Conservation (phyloP, 2,888 invertebrate species). For the Apotomis capreana region DNA sequence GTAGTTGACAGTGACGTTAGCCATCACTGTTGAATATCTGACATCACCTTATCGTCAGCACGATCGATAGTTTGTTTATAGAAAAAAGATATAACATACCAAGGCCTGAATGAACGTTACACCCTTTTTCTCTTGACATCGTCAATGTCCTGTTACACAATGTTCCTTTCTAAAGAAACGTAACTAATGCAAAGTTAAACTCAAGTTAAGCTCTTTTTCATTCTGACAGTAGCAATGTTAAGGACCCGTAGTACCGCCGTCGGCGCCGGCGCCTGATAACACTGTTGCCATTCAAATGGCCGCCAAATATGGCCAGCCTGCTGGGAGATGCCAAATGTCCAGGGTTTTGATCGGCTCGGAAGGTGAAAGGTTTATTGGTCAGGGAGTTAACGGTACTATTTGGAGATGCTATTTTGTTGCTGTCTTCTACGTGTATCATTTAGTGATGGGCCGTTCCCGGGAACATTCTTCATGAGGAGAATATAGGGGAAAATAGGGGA, state of each 20-base stretch:
- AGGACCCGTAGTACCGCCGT: conserved; percentile 39
- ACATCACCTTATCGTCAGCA: conserved; percentile 11
- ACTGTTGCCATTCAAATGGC: conserved; percentile 52
- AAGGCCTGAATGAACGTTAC: neutral
- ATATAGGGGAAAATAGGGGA: too few species aligned
- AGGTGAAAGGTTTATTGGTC: conserved; percentile 13
- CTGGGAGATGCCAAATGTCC: conserved; percentile 35
- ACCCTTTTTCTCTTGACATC: neutral
- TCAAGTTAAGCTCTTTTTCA: neutral
- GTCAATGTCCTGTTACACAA: neutral
- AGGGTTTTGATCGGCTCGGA: conserved; percentile 3
- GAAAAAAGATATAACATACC: neutral
- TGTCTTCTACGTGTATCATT: neutral
- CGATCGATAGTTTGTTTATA: neutral
- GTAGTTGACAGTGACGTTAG: neutral
- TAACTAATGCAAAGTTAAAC: neutral
- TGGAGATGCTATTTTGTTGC: neutral
- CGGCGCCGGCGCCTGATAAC: conserved; percentile 50
- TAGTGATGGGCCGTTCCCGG: too few species aligned
- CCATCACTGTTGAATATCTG: neutral
- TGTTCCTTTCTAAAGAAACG: neutral
- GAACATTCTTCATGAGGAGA: too few species aligned
- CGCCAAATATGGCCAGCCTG: conserved; percentile 49
- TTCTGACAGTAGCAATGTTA: neutral
- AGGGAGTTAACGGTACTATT: conserved; percentile 8